These are phyloP conservation scores for Aspidoscelis tigris DNA, from an alignment of 2,113 vertebrate genomes.

Conservation along the genomic window DNA sequence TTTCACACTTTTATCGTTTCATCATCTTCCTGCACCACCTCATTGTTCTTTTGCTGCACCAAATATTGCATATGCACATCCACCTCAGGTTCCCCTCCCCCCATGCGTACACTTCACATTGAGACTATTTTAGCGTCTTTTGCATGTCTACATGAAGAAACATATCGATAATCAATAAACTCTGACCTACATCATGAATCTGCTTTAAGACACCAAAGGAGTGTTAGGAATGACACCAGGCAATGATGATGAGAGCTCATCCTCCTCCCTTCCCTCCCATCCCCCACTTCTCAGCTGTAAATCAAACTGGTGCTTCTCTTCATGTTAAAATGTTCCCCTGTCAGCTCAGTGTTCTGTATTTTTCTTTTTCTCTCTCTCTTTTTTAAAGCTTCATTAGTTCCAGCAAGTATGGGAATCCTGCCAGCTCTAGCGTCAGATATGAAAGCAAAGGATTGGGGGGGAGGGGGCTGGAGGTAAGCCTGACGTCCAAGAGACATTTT, in stretches of 20 bases:
- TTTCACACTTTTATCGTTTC: not conserved
- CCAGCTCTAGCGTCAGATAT: constrained; percentile 50
- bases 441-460: constrained; percentile 2
- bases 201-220: constrained; percentile 56
- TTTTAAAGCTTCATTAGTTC: constrained; percentile 57
- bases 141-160: constrained; percentile 52
- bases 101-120: not conserved
- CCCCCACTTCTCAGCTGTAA: constrained; percentile 26
- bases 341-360: constrained; percentile 34
- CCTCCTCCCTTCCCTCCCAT: not conserved
- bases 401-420: constrained; percentile 59
- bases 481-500: constrained; percentile 31
- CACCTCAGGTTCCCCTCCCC: not conserved
- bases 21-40: no score
- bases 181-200: constrained; percentile 69
- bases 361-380: not conserved
- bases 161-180: constrained; percentile 68
- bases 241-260: constrained; percentile 31
- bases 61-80: constrained; percentile 7
- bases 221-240: not conserved
- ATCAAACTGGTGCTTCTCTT: constrained; percentile 40
- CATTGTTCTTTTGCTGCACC: constrained; percentile 26
- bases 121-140: constrained; percentile 44
- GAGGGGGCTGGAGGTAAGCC: not conserved
- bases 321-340: constrained; percentile 46